Conservation (phyloP, 1,140 invertebrate species). For the Archivesica marissinica region DNA sequence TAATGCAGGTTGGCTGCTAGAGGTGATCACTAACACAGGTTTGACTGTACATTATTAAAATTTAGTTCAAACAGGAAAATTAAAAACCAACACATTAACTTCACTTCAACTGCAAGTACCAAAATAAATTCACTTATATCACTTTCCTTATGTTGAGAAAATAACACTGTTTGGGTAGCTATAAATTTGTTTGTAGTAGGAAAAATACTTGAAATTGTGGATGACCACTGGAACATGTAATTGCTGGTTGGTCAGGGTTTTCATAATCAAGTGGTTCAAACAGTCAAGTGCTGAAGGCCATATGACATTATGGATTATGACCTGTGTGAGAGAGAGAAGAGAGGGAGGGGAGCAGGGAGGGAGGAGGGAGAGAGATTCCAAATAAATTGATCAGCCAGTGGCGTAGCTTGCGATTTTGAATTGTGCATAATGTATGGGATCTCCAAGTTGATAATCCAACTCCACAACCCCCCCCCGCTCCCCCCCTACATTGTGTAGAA, state of each 20-base stretch:
- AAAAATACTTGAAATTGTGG: not conserved
- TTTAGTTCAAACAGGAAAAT: not conserved
- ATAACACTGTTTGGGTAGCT: not conserved
- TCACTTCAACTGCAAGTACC: not conserved
- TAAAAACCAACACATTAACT: conserved; percentile 3
- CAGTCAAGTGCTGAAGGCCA: conserved; percentile 1
- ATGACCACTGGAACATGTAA: not conserved
- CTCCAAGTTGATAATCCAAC: too few species aligned
- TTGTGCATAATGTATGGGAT: too few species aligned
- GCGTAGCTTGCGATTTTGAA: too few species aligned
- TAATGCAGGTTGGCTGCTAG: too few species aligned
- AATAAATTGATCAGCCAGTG: too few species aligned
- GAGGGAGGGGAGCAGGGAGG: too few species aligned
- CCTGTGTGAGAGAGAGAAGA: too few species aligned
- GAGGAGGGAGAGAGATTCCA: too few species aligned
- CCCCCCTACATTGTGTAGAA: too few species aligned
- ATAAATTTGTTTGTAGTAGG: not conserved
- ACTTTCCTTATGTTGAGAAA: not conserved
- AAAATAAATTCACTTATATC: not conserved
- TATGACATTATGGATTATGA: too few species aligned
- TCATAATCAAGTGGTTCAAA: not conserved
- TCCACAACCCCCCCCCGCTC: not conserved
- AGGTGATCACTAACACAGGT: too few species aligned
- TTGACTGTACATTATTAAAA: not conserved
- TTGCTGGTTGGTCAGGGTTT: not conserved